Percentiles rank a stretch among this genome's conserved stretches.
Conservation (phyloP, 1,140 invertebrate species). For the Drosophila setifemur region DNA sequence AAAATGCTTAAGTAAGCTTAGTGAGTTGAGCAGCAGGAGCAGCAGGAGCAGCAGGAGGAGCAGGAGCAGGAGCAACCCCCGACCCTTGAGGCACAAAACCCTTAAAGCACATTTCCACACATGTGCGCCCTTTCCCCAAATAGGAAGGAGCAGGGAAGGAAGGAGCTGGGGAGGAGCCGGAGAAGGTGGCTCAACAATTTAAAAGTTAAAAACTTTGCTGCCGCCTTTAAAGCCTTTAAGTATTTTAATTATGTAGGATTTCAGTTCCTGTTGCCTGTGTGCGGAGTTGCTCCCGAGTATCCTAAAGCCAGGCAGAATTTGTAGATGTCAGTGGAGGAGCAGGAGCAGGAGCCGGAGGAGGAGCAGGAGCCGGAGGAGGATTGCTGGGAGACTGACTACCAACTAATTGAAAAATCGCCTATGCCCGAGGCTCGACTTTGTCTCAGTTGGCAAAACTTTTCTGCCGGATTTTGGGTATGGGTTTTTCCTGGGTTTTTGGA, state of each 20-base stretch:
- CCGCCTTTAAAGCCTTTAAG: conserved; percentile 76
- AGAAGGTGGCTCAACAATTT: conserved; percentile 57
- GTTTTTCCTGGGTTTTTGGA: conserved; percentile 3
- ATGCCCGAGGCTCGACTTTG: conserved; percentile 45
- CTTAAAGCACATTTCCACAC: conserved; percentile 75
- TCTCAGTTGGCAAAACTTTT: conserved; percentile 12
- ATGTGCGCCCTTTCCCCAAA: conserved; percentile 59
- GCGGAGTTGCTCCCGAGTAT: neutral
- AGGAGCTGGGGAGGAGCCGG: neutral
- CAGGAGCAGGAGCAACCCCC: too few species aligned
- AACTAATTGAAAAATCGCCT: conserved; percentile 78
- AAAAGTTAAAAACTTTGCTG: conserved; percentile 71
- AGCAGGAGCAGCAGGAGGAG: too few species aligned
- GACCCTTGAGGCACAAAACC: neutral
- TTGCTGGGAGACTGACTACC: conserved; percentile 5
- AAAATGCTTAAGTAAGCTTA: conserved; percentile 78
- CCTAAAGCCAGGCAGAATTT: conserved; percentile 63
- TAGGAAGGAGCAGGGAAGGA: neutral
- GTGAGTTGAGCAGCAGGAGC: conserved; percentile 52
- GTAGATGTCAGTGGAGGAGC: conserved; percentile 53
- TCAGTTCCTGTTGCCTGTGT: conserved; percentile 41
- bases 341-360: too few species aligned
- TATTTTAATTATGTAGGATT: conserved; percentile 81
- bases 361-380: neutral
- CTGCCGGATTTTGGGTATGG: neutral